A percentile compares a stretch with the other conserved stretches of the same genome.
Conservation (phyloP, 2,797 vertebrate genomes). For the Rhinogobio ventralis region DNA sequence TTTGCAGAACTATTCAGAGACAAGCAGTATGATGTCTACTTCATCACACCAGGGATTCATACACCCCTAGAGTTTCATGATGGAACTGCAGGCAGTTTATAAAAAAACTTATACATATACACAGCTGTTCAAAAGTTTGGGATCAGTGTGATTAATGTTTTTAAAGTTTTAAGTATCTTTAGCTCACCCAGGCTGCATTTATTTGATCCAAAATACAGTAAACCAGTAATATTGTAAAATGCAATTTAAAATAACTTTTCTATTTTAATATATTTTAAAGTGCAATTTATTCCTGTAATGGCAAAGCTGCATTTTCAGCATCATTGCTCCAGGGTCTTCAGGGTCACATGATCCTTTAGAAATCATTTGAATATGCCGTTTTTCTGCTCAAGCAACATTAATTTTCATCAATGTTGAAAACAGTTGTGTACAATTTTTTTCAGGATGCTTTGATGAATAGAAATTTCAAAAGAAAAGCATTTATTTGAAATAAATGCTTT, state of each 20-base stretch:
- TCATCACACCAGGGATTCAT: background rate
- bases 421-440: no score
- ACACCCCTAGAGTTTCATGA: background rate
- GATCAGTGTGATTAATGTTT: background rate
- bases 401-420: no score
- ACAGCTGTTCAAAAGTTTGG: background rate
- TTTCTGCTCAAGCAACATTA: no score
- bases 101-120: background rate
- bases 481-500: no score
- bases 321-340: background rate
- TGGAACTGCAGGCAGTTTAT: background rate
- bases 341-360: background rate
- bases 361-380: background rate
- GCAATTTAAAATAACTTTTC: background rate
- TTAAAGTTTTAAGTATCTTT: background rate
- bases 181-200: background rate
- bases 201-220: background rate
- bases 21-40: slow-evolving; percentile 33
- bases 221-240: no score
- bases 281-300: no score
- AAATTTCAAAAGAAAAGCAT: no score
- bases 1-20: slow-evolving; percentile 33
- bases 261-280: background rate
- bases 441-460: no score
- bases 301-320: no score